Percentiles rank a stretch among this genome's conserved stretches.
These are phyloP conservation scores for Delia radicum DNA, from an alignment of 1,140 invertebrate species.

Conservation along the genomic window DNA sequence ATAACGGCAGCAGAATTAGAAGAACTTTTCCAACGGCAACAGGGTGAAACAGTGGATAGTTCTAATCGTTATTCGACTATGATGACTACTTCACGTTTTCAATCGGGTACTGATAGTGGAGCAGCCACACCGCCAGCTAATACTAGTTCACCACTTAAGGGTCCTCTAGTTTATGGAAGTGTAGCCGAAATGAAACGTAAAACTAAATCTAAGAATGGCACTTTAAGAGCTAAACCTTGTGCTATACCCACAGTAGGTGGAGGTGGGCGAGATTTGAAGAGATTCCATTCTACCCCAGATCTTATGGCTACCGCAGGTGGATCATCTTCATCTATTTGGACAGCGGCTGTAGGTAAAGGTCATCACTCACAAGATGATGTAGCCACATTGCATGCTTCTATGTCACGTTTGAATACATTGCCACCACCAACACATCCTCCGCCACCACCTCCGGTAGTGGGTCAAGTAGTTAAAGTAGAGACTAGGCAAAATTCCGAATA, in stretches of 20 bases:
- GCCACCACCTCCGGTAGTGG: constrained; percentile 69
- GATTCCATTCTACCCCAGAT: constrained; percentile 88
- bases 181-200: constrained; percentile 91
- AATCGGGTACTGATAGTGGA: constrained; percentile 60
- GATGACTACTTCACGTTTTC: constrained; percentile 74
- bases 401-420: constrained; percentile 54
- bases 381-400: constrained; percentile 58
- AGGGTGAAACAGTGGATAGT: constrained; percentile 56
- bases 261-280: constrained; percentile 61
- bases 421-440: constrained; percentile 72
- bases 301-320: constrained; percentile 55
- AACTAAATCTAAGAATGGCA: constrained; percentile 38
- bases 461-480: constrained; percentile 75
- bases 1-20: constrained; percentile 88
- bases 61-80: constrained; percentile 60
- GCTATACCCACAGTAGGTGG: constrained; percentile 51
- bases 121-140: constrained; percentile 61
- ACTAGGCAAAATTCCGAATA: constrained; percentile 57
- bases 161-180: constrained; percentile 79
- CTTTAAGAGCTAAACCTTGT: constrained; percentile 52
- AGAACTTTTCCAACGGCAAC: constrained; percentile 84
- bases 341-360: constrained; percentile 56
- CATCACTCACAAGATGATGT: constrained; percentile 79
- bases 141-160: constrained; percentile 64
- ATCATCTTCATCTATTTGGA: constrained; percentile 53